Percentiles rank a stretch among this genome's conserved stretches.
phyloP scores from a whole-genome alignment of 2,797 vertebrate genomes.

The Mormyrops boulengeri region DNA sequence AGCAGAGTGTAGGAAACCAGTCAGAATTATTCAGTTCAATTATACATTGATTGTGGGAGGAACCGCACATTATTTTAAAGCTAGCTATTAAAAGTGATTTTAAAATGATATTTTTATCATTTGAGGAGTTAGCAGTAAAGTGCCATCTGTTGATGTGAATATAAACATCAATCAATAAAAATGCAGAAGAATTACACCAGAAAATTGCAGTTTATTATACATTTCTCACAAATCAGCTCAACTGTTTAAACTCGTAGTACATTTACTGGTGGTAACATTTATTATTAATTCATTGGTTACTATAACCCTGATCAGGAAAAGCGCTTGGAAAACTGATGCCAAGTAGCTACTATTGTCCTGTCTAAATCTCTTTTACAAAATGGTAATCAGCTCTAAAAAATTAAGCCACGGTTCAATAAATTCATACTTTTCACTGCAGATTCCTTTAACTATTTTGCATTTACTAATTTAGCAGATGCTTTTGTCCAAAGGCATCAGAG shows the following conservation, averaged over 20 bases:
- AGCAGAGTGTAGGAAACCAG: neutral
- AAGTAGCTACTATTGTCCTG: neutral
- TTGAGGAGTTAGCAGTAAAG: neutral
- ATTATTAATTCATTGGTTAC: neutral
- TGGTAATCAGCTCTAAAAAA: neutral
- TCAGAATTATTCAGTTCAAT: neutral
- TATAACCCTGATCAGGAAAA: neutral
- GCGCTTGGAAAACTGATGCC: neutral
- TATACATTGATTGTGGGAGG: neutral
- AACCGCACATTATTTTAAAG: neutral
- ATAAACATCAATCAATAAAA: neutral
- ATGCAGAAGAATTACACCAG: neutral
- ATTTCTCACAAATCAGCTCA: neutral
- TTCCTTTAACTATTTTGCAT: neutral
- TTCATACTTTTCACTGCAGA: neutral
- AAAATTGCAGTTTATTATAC: neutral
- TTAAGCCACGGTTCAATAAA: neutral
- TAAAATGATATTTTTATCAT: slow-evolving; percentile 3
- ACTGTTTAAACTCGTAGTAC: neutral
- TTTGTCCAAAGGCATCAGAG: neutral
- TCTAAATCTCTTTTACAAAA: neutral
- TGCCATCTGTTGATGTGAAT: neutral
- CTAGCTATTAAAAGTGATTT: neutral
- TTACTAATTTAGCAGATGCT: neutral
- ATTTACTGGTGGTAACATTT: neutral